phyloP scores from a whole-genome alignment of 1,140 invertebrate genomes.

The Bathynomus jamesi region DNA sequence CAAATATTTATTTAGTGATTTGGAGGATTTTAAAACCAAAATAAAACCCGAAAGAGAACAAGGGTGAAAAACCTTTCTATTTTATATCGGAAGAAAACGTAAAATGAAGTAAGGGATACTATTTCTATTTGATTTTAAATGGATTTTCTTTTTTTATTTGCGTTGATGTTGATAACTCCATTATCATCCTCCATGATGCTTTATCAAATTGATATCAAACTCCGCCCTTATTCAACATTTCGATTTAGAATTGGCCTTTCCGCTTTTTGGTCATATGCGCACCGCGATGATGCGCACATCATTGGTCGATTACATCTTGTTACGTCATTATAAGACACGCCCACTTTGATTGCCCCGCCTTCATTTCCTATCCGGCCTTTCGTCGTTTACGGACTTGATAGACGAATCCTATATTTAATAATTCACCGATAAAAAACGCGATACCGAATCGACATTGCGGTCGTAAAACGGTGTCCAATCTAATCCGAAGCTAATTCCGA shows the following conservation, averaged over 20 bases:
- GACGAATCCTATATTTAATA: too few relatives aligned
- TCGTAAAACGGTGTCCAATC: background rate
- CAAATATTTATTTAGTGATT: too few relatives aligned
- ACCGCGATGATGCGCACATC: conserved; percentile 26
- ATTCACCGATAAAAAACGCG: conserved; percentile 6
- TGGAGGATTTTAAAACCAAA: too few relatives aligned
- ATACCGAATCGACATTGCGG: conserved; percentile 14
- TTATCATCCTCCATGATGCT: conserved; percentile 16
- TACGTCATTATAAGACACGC: conserved; percentile 18
- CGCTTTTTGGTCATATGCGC: conserved; percentile 13
- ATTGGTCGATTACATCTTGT: conserved; percentile 29
- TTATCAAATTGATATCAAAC: conserved; percentile 35
- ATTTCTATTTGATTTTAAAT: too few relatives aligned
- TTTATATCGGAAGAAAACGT: too few relatives aligned
- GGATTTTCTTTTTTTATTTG: too few relatives aligned
- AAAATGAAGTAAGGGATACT: too few relatives aligned
- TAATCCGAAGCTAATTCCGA: background rate
- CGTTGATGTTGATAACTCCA: background rate
- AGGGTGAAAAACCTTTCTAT: too few relatives aligned
- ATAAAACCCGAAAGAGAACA: too few relatives aligned
- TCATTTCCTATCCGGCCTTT: background rate
- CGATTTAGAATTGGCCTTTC: conserved; percentile 11
- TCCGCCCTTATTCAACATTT: conserved; percentile 20
- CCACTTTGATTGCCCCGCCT: conserved; percentile 28
- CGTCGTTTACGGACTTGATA: background rate